Conservation (phyloP, 2,113 vertebrate species). For the Paralichthys olivaceus region DNA sequence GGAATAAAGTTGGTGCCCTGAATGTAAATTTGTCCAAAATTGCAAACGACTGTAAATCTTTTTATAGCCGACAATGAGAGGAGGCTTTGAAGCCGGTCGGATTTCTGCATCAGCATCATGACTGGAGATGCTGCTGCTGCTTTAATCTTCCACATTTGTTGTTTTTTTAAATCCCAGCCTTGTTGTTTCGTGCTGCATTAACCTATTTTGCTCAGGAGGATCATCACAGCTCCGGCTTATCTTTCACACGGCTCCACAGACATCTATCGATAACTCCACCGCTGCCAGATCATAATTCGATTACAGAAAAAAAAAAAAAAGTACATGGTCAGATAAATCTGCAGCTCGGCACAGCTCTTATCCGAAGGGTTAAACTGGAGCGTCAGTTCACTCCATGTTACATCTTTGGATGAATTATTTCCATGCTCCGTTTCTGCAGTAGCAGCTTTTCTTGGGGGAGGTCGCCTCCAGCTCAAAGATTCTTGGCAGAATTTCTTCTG, state of each 20-base stretch:
- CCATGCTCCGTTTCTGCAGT: constrained; percentile 26
- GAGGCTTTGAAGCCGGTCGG: constrained; percentile 50
- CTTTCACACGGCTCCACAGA: constrained; percentile 18
- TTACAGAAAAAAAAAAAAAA: not conserved
- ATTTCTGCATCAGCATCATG: constrained; percentile 57
- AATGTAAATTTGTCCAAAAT: constrained; percentile 55
- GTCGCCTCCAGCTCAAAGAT: constrained; percentile 53
- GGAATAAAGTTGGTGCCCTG: constrained; percentile 30
- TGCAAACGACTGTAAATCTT: constrained; percentile 50
- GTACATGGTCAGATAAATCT: constrained; percentile 27
- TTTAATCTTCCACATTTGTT: constrained; percentile 65
- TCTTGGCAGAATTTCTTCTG: constrained; percentile 55
- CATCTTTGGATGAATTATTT: constrained; percentile 52
- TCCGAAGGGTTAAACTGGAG: constrained; percentile 49
- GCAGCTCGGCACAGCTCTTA: constrained; percentile 28
- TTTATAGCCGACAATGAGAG: constrained; percentile 47
- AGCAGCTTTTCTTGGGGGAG: constrained; percentile 46
- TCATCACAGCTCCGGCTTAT: constrained; percentile 50
- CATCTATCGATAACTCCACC: constrained; percentile 36
- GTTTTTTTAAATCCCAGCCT: constrained; percentile 35
- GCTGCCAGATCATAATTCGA: constrained; percentile 22
- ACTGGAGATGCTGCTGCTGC: constrained; percentile 38
- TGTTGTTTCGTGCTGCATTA: constrained; percentile 56
- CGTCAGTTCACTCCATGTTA: constrained; percentile 24
- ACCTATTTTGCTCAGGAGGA: constrained; percentile 62